Base-by-base conservation (phyloP, 2,797 vertebrate genomes). In the Phoeniculus purpureus region DNA sequence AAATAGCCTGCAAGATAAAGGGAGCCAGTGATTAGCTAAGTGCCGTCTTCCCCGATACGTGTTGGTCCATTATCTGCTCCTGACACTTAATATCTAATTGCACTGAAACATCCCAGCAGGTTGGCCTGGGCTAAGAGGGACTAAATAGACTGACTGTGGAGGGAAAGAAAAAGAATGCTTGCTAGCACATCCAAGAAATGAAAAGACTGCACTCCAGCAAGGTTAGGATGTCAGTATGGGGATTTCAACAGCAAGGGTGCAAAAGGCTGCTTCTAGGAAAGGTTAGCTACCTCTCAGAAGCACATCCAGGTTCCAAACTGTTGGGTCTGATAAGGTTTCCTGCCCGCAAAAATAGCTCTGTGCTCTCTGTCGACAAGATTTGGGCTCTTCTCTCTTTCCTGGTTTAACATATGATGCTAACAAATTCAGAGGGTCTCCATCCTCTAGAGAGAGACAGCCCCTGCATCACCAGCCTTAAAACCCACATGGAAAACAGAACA, bases 1-100 rank as follows among this genome's bases (percentile, higher is more conserved):
- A 93, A 94, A 93, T 93, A 94, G 90, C 45, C 76, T 83, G 51
- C 18, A 54, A 92, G 94, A 93, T 92, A 85, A 88, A 76, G n/a
- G 56, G 15, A 85, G 75, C 1, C 81, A 79, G 83, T n/a, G 91
- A 96, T 90, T 92, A 91, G 79, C 67, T 85, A 86, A 92, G 85
- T 80, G 82, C 77, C 85, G 92, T 91, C 94, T 92, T 74, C 83
- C 50, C 60, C 83, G 87, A 95, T 91, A 83, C 0, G 6, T 6
- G 5, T 76, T 73, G 55, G 68, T 48, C 67, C 68, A 73, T 93
- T 83, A 92, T 94, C 92, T 89, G 65, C 76, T 84, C 85, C 90
- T 89, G 80, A 94, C 92, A 89, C 92, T 82, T 86, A 79, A 47
- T 52, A 66, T 94, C 40, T 84, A 95, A 94, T 73, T 86, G 93